A percentile compares a stretch with the other conserved stretches of the same genome.
Conservation (phyloP, 2,113 vertebrate species). For the Tichodroma muraria region DNA sequence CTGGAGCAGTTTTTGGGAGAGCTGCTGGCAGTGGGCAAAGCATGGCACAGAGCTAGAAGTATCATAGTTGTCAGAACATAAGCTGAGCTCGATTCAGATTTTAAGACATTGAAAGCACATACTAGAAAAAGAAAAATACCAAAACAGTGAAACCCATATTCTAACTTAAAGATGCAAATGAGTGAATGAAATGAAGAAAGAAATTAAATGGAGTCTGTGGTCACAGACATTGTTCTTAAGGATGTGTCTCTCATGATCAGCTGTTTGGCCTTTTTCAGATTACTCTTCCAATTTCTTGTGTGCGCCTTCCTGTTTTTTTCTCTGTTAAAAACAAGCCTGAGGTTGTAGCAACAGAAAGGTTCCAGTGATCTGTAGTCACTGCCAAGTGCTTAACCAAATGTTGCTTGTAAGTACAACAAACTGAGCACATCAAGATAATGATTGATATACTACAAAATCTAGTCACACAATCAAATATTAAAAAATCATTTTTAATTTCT, state of each 20-base stretch:
- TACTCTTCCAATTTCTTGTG: background rate
- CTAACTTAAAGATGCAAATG: background rate
- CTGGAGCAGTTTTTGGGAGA: background rate
- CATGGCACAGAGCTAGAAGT: background rate
- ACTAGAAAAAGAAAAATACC: background rate
- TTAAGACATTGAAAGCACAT: background rate
- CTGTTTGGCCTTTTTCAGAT: background rate
- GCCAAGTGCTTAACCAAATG: background rate
- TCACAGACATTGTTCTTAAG: background rate
- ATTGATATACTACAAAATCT: background rate
- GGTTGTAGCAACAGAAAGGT: background rate
- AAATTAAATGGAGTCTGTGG: background rate
- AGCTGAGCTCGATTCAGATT: background rate
- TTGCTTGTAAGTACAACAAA: background rate
- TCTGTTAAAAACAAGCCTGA: background rate
- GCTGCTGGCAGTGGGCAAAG: background rate
- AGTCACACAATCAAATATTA: background rate
- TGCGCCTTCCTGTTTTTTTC: accelerated
- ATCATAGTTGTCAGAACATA: background rate
- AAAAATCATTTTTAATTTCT: background rate
- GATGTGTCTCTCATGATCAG: background rate
- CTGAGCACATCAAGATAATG: background rate
- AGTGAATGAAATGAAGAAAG: background rate
- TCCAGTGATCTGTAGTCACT: background rate
- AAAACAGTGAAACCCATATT: background rate